A percentile compares a stretch with the other conserved stretches of the same genome.
These are phyloP conservation scores for Archips crataeganus DNA, from an alignment of 2,888 invertebrate genomes.

Conservation along the genomic window DNA sequence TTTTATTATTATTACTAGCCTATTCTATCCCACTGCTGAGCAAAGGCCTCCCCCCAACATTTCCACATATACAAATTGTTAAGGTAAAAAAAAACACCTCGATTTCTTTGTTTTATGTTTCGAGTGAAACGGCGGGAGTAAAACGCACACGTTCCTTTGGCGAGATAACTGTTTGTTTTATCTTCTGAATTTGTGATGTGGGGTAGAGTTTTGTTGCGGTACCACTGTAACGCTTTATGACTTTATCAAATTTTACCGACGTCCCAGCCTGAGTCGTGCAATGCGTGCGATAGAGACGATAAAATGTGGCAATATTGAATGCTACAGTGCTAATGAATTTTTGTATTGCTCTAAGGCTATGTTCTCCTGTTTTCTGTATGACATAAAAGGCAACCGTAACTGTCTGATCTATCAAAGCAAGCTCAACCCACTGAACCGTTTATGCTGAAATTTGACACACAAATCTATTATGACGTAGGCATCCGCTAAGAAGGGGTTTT, in stretches of 20 bases:
- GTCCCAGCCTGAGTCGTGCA: not conserved
- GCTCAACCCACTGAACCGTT: too few species aligned
- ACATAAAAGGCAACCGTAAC: too few species aligned
- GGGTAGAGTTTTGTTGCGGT: not conserved
- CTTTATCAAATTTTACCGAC: not conserved
- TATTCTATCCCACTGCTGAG: too few species aligned
- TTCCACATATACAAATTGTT: too few species aligned
- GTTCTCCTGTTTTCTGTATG: too few species aligned
- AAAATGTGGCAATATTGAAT: not conserved
- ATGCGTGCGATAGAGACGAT: not conserved
- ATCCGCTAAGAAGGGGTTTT: too few species aligned
- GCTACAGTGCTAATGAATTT: not conserved
- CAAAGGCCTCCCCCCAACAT: too few species aligned
- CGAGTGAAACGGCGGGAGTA: not conserved
- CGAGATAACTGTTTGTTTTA: not conserved
- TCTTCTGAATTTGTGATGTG: constrained; percentile 1
- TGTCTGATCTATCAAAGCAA: too few species aligned
- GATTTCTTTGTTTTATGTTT: not conserved
- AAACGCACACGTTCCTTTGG: not conserved
- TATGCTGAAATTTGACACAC: too few species aligned
- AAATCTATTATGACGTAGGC: too few species aligned
- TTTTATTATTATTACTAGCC: too few species aligned
- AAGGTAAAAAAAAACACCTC: not conserved
- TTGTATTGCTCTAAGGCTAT: not conserved
- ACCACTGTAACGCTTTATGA: not conserved